These are phyloP conservation scores for Scotopteryx bipunctaria DNA, from an alignment of 2,888 invertebrate species.

Conservation along the genomic window DNA sequence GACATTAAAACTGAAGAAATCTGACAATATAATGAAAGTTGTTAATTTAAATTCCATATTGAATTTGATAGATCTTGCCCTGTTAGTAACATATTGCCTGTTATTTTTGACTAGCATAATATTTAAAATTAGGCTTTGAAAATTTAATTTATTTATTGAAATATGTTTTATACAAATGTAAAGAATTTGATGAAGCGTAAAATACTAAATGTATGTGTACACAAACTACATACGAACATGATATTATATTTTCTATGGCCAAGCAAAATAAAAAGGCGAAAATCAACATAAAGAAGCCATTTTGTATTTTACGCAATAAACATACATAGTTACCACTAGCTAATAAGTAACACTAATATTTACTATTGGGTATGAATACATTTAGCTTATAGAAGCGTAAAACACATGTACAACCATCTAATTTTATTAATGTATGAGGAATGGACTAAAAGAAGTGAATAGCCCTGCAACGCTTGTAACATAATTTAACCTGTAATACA, in stretches of 20 bases:
- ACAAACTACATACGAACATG: constrained; percentile 35
- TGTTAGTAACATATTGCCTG: constrained; percentile 46
- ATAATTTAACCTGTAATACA: too few relatives aligned
- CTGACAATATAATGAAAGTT: neutral
- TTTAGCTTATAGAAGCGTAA: constrained; percentile 33
- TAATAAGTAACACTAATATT: constrained; percentile 28
- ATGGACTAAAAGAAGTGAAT: neutral
- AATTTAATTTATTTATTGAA: constrained; percentile 15
- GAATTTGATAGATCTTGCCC: constrained; percentile 10
- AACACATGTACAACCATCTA: constrained; percentile 39
- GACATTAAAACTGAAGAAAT: neutral
- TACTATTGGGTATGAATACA: constrained; percentile 25
- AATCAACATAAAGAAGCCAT: constrained; percentile 62
- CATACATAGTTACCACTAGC: constrained; percentile 43
- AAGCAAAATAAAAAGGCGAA: constrained; percentile 61
- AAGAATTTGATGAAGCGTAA: constrained; percentile 51
- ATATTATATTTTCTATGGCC: constrained; percentile 37
- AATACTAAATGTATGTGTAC: constrained; percentile 57
- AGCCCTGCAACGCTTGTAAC: too few relatives aligned
- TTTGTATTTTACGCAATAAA: constrained; percentile 67
- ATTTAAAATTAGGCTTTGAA: constrained; percentile 57
- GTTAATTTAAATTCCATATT: constrained; percentile 1
- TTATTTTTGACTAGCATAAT: constrained; percentile 61
- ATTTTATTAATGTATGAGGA: constrained; percentile 17
- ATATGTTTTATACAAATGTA: constrained; percentile 1